These are phyloP conservation scores for Lasioglossum baleicum DNA, from an alignment of 1,140 invertebrate genomes.

Conservation along the genomic window DNA sequence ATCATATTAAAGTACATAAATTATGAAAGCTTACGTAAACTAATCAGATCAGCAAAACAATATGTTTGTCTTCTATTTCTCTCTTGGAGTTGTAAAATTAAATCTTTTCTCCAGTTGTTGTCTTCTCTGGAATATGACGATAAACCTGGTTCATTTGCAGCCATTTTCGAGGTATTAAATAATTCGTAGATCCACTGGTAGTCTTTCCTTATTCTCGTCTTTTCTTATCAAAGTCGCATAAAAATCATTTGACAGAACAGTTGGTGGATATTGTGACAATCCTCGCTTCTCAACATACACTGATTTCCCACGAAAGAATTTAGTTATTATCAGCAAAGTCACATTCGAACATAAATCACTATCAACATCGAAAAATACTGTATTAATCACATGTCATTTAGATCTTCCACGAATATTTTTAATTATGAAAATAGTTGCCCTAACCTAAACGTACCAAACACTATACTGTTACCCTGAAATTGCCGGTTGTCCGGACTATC, in stretches of 20 bases:
- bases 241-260: slow-evolving; percentile 35
- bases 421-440: slow-evolving; percentile 67
- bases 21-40: slow-evolving; percentile 79
- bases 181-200: background rate
- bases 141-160: slow-evolving; percentile 59
- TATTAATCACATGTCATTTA: slow-evolving; percentile 67
- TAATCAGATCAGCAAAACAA: slow-evolving; percentile 83
- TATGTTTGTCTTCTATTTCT: slow-evolving; percentile 82
- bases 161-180: slow-evolving; percentile 61
- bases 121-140: slow-evolving; percentile 66
- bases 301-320: background rate
- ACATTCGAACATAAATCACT: slow-evolving; percentile 19
- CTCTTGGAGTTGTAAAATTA: slow-evolving; percentile 81
- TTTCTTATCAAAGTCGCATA: slow-evolving; percentile 50
- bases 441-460: slow-evolving; percentile 75
- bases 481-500: slow-evolving; percentile 43
- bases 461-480: slow-evolving; percentile 63
- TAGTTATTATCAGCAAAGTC: slow-evolving; percentile 16
- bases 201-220: slow-evolving; percentile 11
- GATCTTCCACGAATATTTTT: slow-evolving; percentile 62
- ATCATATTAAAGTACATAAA: background rate
- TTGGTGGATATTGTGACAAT: slow-evolving; percentile 36
- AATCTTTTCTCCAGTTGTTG: slow-evolving; percentile 81
- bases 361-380: slow-evolving; percentile 41
- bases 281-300: slow-evolving; percentile 23